Percentiles rank a stretch among this genome's conserved stretches.
Conservation (phyloP, 1,140 invertebrate species). For the Eupristina koningsbergeri region DNA sequence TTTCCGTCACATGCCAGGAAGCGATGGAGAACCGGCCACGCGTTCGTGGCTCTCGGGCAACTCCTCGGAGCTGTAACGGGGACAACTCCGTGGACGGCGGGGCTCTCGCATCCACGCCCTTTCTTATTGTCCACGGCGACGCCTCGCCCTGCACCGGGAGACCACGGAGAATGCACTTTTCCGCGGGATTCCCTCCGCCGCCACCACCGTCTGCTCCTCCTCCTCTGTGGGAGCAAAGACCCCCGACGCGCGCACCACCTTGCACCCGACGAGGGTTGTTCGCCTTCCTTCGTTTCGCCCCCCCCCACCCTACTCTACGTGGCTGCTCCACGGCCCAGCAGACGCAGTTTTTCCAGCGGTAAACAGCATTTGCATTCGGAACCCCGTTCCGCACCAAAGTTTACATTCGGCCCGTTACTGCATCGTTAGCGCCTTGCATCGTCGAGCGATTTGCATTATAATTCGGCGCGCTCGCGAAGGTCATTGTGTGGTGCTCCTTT, state of each 20-base stretch:
- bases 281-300: background rate
- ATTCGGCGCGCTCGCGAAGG: background rate
- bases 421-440: background rate
- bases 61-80: too few species aligned
- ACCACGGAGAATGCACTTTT: background rate
- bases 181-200: background rate
- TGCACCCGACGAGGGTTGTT: background rate
- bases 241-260: background rate
- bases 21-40: too few species aligned
- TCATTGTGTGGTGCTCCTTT: background rate
- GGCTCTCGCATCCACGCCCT: conserved; percentile 41
- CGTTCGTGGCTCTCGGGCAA: too few species aligned
- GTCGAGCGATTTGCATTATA: background rate
- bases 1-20: too few species aligned
- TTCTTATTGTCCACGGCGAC: conserved; percentile 46
- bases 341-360: conserved; percentile 27
- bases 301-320: background rate
- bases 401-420: background rate
- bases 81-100: too few species aligned
- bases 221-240: background rate
- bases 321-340: background rate
- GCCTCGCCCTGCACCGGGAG: background rate
- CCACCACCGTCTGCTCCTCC: background rate
- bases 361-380: conserved; percentile 45
- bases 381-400: background rate